Percentiles rank a stretch among this genome's conserved stretches.
phyloP scores from a whole-genome alignment of 2,888 invertebrate genomes.

The Zygaena filipendulae region DNA sequence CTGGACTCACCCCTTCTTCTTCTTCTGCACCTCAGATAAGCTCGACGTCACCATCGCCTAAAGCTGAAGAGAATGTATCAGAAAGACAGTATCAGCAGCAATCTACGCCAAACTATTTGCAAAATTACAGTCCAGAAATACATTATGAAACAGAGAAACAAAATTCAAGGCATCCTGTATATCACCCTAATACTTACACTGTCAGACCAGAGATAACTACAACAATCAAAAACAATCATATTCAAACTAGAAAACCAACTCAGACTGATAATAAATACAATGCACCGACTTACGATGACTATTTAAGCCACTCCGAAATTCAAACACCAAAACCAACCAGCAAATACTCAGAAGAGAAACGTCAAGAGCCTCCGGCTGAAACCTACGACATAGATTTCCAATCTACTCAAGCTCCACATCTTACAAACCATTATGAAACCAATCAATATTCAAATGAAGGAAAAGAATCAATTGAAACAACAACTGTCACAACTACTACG shows the following conservation, averaged over 20 bases:
- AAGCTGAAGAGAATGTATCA: conserved; percentile 6
- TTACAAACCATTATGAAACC: conserved; percentile 33
- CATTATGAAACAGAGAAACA: conserved; percentile 43
- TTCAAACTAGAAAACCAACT: too few species aligned
- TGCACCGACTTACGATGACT: not conserved
- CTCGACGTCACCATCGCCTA: conserved; percentile 6
- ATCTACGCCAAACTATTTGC: conserved; percentile 37
- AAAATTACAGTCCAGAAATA: conserved; percentile 50
- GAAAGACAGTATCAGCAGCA: conserved; percentile 20
- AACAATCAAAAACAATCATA: too few species aligned
- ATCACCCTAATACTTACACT: conserved; percentile 33
- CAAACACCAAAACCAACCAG: conserved; percentile 10
- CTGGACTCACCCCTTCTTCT: conserved; percentile 22
- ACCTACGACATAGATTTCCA: conserved; percentile 10
- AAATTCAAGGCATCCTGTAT: conserved; percentile 34
- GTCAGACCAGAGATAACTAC: conserved; percentile 28
- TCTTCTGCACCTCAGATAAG: conserved; percentile 19
- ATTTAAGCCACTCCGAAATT: not conserved
- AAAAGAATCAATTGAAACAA: conserved; percentile 23
- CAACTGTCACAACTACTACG: conserved; percentile 41
- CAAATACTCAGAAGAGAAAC: conserved; percentile 1
- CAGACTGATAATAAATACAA: not conserved
- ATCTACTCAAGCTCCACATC: conserved; percentile 26
- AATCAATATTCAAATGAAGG: conserved; percentile 27
- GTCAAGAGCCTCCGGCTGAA: conserved; percentile 1